Percentiles rank a stretch among this genome's conserved stretches.
These are phyloP conservation scores for Plebejus argus DNA, from an alignment of 2,888 invertebrate species.

Conservation along the genomic window DNA sequence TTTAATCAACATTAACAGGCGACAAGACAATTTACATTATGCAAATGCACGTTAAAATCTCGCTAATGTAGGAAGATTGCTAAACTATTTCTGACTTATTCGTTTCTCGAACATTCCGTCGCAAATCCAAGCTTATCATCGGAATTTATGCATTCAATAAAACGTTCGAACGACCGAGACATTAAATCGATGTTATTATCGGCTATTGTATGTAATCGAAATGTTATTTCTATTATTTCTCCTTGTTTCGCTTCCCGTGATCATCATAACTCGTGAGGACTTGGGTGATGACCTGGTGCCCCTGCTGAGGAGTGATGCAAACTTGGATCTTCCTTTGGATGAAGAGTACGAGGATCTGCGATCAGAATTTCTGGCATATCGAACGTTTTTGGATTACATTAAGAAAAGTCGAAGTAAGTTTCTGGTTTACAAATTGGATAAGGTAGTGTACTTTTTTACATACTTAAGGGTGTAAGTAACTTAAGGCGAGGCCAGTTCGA, in stretches of 20 bases:
- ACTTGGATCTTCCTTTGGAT: constrained; percentile 64
- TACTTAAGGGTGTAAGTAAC: too few species aligned
- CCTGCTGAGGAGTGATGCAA: constrained; percentile 58
- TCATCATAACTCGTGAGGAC: constrained; percentile 42
- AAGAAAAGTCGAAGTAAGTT: constrained; percentile 41
- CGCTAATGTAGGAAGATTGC: constrained; percentile 26
- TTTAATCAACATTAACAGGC: background rate
- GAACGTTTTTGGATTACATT: constrained; percentile 60
- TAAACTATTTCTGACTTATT: constrained; percentile 35
- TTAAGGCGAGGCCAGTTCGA: too few species aligned
- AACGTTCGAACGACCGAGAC: constrained; percentile 45
- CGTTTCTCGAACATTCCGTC: constrained; percentile 38
- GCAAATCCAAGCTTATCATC: constrained; percentile 53
- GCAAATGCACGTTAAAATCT: background rate
- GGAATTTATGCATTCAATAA: constrained; percentile 64
- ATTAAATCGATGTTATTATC: constrained; percentile 44
- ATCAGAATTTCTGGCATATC: constrained; percentile 68
- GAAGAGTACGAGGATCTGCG: constrained; percentile 72
- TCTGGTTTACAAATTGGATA: background rate
- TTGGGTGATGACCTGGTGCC: constrained; percentile 52
- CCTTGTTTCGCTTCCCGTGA: constrained; percentile 33
- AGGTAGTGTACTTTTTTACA: too few species aligned
- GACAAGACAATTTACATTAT: background rate
- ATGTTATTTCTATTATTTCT: constrained; percentile 54
- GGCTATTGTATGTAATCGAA: constrained; percentile 45